Percentiles rank a stretch among this genome's conserved stretches.
Evolutionary conservation across 2,888 invertebrate species (phyloP).

Genomic region (Allygus modestus): DNA sequence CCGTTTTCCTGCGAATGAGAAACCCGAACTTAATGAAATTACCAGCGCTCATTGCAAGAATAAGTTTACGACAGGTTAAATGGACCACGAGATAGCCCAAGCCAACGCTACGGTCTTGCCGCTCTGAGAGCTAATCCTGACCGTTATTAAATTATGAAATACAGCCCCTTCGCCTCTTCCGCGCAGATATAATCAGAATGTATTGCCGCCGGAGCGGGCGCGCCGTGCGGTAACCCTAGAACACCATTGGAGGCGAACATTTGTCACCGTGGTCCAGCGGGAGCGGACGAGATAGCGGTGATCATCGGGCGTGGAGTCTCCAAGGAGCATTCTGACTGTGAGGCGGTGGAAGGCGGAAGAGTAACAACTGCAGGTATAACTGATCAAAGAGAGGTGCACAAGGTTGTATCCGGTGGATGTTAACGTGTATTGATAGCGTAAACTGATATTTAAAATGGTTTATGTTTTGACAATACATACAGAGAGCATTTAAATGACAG

Average conservation of each 20-base stretch:
- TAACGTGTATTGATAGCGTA: too few species aligned
- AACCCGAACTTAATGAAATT: too few species aligned
- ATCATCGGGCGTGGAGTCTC: not conserved
- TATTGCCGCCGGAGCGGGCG: not conserved
- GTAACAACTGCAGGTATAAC: too few species aligned
- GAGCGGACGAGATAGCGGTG: not conserved
- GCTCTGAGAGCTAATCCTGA: slow-evolving; percentile 4
- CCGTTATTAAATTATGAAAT: slow-evolving; percentile 55
- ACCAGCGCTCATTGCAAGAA: too few species aligned
- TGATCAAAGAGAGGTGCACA: too few species aligned
- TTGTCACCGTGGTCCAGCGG: slow-evolving; percentile 10
- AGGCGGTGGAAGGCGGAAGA: too few species aligned
- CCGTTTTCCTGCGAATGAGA: too few species aligned
- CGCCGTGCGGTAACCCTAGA: slow-evolving; percentile 42
- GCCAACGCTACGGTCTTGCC: not conserved
- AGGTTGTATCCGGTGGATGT: too few species aligned
- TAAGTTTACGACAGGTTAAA: not conserved
- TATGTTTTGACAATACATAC: too few species aligned
- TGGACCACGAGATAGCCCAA: not conserved
- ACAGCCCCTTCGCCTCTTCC: slow-evolving; percentile 27
- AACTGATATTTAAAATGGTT: too few species aligned
- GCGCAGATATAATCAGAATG: slow-evolving; percentile 42
- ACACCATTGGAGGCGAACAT: slow-evolving; percentile 11
- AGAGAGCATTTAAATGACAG: too few species aligned
- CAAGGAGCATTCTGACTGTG: too few species aligned